A percentile compares a stretch with the other conserved stretches of the same genome.
Evolutionary conservation across 2,797 vertebrate species (phyloP).

Genomic region (Gallirallus australis): DNA sequence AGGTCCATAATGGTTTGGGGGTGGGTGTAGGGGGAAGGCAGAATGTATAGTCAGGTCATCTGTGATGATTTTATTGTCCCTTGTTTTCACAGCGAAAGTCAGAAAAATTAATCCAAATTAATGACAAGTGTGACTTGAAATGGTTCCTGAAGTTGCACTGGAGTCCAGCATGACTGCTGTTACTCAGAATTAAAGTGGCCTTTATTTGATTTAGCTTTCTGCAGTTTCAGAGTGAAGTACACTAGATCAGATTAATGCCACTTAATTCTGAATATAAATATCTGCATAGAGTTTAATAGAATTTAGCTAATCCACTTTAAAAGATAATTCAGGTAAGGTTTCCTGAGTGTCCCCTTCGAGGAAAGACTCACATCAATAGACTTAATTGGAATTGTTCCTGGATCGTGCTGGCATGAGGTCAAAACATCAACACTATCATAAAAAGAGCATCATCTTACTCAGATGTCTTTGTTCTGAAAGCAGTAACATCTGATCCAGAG

Average conservation of each 20-base stretch:
- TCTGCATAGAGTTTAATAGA: slow-evolving; percentile 32
- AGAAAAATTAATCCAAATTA: background rate
- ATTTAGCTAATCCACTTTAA: slow-evolving; percentile 51
- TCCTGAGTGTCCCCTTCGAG: slow-evolving; percentile 37
- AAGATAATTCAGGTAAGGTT: slow-evolving; percentile 42
- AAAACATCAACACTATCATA: slow-evolving; percentile 14
- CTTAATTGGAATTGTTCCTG: slow-evolving; percentile 46
- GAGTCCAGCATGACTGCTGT: background rate
- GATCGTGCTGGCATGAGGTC: slow-evolving; percentile 13
- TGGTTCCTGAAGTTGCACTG: background rate
- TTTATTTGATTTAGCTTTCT: slow-evolving; percentile 46
- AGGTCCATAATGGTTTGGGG: background rate
- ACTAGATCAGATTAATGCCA: slow-evolving; percentile 31
- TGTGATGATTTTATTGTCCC: background rate
- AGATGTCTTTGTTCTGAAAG: background rate
- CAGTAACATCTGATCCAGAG: background rate
- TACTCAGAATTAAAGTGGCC: background rate
- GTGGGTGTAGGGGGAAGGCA: fast-evolving
- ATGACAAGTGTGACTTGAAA: background rate
- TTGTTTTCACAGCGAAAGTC: slow-evolving; percentile 1
- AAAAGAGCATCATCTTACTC: background rate
- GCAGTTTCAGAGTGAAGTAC: slow-evolving; percentile 27
- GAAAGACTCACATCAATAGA: slow-evolving; percentile 47
- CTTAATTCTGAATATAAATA: slow-evolving; percentile 49
- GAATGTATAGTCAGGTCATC: background rate